Evolutionary conservation across 2,113 vertebrate species (phyloP).

Genomic region (Ceyx melanurus): DNA sequence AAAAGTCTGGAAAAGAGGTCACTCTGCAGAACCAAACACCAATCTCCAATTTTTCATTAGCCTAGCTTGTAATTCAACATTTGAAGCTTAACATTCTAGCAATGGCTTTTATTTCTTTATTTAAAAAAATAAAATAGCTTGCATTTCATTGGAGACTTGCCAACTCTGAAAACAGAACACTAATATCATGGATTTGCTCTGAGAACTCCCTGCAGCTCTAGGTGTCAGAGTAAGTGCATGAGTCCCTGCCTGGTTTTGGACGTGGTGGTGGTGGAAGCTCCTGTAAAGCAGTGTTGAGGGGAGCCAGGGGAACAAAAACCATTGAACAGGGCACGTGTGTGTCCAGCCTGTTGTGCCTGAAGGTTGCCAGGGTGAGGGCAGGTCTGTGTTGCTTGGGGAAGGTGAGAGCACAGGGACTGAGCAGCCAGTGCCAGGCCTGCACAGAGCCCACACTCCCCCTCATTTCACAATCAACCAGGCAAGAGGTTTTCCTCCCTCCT

Average conservation of each 20-base stretch:
- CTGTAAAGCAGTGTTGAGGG: not conserved
- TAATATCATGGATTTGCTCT: not conserved
- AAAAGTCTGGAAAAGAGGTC: not conserved
- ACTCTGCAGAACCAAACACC: not conserved
- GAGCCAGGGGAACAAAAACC: not conserved
- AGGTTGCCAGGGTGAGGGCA: not conserved
- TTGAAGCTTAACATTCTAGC: not conserved
- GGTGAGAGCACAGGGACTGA: constrained; percentile 32
- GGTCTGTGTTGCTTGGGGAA: not conserved
- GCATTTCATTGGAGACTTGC: not conserved
- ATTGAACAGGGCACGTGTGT: not conserved
- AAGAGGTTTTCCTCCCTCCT: constrained; percentile 48
- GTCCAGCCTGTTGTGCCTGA: not conserved
- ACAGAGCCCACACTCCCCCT: constrained; percentile 51
- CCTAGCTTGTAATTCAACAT: not conserved
- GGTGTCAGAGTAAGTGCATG: not conserved
- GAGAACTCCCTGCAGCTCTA: not conserved
- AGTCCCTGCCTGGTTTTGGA: not conserved
- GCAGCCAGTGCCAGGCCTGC: not conserved
- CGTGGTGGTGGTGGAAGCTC: not conserved
- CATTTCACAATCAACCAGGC: constrained; percentile 46
- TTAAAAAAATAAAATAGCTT: not conserved
- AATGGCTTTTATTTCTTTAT: not conserved
- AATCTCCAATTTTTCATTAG: not conserved
- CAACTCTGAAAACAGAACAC: not conserved